Conservation (phyloP, 2,797 vertebrate genomes). For the Hemibagrus guttatus region DNA sequence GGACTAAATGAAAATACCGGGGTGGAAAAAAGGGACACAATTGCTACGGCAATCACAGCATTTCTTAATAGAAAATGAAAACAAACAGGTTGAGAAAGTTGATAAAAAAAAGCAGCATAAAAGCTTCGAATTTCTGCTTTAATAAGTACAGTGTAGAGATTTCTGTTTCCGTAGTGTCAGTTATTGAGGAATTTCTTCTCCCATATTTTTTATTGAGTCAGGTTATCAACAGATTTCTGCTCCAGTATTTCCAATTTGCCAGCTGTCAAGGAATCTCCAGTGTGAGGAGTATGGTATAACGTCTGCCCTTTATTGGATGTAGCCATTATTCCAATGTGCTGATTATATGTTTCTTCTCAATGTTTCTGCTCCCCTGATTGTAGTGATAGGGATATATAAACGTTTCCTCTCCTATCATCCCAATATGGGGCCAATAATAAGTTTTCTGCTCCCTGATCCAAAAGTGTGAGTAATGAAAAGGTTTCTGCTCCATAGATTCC, state of each 20-base stretch:
- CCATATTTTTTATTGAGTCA: too few relatives aligned
- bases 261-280: not conserved
- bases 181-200: not conserved
- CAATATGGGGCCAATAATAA: too few relatives aligned
- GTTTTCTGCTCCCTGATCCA: too few relatives aligned
- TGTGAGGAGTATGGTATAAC: not conserved
- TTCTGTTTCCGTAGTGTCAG: too few relatives aligned
- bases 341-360: too few relatives aligned
- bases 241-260: too few relatives aligned
- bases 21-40: not conserved
- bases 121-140: not conserved
- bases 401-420: not conserved
- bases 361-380: not conserved
- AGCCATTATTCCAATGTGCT: too few relatives aligned
- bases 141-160: not conserved
- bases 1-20: slow-evolving; percentile 48
- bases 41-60: not conserved
- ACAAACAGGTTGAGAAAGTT: not conserved
- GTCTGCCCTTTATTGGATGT: too few relatives aligned
- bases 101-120: not conserved
- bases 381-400: not conserved
- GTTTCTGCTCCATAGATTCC: too few relatives aligned
- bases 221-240: not conserved
- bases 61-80: not conserved
- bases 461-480: too few relatives aligned